Conservation (phyloP, 2,113 vertebrate genomes). For the Alouatta palliata region DNA sequence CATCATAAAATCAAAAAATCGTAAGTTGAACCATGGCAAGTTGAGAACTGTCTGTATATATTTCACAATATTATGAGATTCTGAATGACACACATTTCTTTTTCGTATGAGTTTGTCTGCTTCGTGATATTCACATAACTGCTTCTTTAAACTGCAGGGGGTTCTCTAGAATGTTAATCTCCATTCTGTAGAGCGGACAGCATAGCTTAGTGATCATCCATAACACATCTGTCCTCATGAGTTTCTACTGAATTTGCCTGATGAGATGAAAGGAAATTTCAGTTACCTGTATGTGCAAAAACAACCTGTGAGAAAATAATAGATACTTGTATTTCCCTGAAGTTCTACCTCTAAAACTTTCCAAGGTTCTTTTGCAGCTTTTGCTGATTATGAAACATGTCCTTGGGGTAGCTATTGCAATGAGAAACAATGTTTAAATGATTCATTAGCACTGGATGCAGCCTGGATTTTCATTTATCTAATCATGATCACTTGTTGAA, state of each 20-base stretch:
- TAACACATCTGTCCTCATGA: not conserved
- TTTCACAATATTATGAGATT: not conserved
- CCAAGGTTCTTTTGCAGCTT: not conserved
- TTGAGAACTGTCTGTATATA: not conserved
- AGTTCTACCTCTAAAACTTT: not conserved
- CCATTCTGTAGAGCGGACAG: not conserved
- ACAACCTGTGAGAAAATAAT: not conserved
- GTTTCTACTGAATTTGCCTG: not conserved
- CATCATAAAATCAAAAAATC: not conserved
- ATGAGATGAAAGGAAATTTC: not conserved
- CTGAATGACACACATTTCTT: not conserved
- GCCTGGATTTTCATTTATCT: conserved; percentile 15
- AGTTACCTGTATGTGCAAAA: not conserved
- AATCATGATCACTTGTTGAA: not conserved
- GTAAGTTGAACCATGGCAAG: not conserved
- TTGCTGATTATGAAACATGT: not conserved
- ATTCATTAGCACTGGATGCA: not conserved
- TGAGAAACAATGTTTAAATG: not conserved
- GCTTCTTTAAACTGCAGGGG: not conserved
- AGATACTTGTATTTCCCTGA: not conserved
- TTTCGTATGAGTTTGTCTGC: not conserved
- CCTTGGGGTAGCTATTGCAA: not conserved
- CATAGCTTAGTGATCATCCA: not conserved
- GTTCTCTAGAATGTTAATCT: not conserved
- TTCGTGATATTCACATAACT: not conserved